Evolutionary conservation across 2,888 invertebrate species (phyloP).

Genomic region (Diaprepes abbreviatus): DNA sequence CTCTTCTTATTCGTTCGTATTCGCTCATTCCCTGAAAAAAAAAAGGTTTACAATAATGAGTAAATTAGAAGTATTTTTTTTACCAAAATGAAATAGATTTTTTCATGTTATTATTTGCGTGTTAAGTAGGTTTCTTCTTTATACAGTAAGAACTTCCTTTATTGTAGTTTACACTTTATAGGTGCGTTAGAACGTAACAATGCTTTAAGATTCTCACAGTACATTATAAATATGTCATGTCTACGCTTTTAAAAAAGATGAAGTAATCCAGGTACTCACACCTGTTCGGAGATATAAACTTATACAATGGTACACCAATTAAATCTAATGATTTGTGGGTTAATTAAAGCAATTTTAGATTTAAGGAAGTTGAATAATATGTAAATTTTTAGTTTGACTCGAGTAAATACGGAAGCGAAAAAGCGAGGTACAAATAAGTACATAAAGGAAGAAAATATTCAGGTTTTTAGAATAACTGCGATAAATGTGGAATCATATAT

Average conservation of each 20-base stretch:
- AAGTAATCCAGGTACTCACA: neutral
- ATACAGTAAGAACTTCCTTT: no score
- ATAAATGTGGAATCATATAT: no score
- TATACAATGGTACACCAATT: neutral
- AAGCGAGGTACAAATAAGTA: neutral
- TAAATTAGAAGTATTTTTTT: no score
- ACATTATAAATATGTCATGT: neutral
- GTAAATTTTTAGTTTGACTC: neutral
- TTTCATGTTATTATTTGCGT: no score
- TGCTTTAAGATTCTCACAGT: neutral
- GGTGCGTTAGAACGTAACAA: neutral
- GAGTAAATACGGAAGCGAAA: neutral
- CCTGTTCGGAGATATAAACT: no score
- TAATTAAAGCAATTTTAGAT: neutral
- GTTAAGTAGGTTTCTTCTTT: no score
- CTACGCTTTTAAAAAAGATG: neutral
- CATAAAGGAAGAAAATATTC: neutral
- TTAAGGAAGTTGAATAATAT: constrained; percentile 7
- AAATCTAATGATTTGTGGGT: neutral
- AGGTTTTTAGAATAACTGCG: no score
- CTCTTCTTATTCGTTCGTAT: constrained; percentile 86
- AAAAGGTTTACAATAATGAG: no score
- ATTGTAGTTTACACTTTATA: no score
- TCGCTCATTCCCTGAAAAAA: constrained; percentile 76
- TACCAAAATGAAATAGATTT: no score